Base-by-base conservation (phyloP, 2,113 vertebrate genomes). In the Rhabdomys dilectus region DNA sequence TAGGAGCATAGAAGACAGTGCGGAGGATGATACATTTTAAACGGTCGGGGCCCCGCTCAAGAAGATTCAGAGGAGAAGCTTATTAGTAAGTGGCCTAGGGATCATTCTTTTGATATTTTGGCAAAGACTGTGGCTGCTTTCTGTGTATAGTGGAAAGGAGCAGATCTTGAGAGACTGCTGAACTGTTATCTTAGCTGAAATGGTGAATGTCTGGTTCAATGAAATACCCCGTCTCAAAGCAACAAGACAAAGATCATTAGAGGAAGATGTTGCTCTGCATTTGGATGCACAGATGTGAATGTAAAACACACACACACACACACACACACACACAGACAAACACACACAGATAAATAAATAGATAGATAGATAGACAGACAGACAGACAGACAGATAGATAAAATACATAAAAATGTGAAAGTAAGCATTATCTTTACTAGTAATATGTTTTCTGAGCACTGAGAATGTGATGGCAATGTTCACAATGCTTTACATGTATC, bases 391-490 rank as follows among this genome's bases (percentile, higher is more conserved):
- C 21, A 78, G 12, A 45, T 56, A 26, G 68, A 53, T 78, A 31
- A 64, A 64, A 64, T 7, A 26, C 80, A 90, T 62, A 48, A 60
- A 73, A 92, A 70, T 68, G 51, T 62, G 29, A 90, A 89, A 77
- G 88, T 75, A 78, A 92, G 36, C 51, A 94, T 58, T 51, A 24
- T 82, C 39, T 53, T 80, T 7, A 77, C 42, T 45, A 42, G 51
- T 66, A 94, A 73, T 86, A 76, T 34, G 22, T 87, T 91, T 87
- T 51, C 66, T 58, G 53, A 87, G 78, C 78, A 89, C 42, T 73
- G 64, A 82, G 53, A 58, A 91, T 31, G 9, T 93, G 16, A 31
- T 89, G 53, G 26, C 9, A n/a, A 16, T 48, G 29, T 68, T 82
- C 17, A 48, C 77, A 68, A 13, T 82, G 64, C 22, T 87, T 94